Conservation (phyloP, 1,140 invertebrate species). For the Aphelinus certus region DNA sequence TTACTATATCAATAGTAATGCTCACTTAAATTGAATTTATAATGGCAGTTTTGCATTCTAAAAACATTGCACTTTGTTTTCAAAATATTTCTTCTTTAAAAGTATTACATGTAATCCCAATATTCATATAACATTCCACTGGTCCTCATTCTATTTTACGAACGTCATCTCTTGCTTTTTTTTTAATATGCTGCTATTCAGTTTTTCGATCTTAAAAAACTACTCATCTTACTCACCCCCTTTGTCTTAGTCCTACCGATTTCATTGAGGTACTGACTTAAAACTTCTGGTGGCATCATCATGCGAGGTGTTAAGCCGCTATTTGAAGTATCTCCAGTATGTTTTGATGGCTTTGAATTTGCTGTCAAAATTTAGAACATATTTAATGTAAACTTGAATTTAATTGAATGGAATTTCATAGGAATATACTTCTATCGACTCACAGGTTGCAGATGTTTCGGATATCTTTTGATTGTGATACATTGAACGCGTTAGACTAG, state of each 20-base stretch:
- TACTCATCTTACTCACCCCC: slow-evolving; percentile 54
- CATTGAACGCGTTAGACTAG: slow-evolving; percentile 31
- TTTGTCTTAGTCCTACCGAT: slow-evolving; percentile 47
- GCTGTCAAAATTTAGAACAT: not conserved
- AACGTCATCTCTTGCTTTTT: no score
- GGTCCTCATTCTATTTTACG: no score
- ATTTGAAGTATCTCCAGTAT: slow-evolving; percentile 24
- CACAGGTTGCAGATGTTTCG: not conserved
- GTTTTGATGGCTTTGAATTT: slow-evolving; percentile 36
- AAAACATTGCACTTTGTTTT: no score
- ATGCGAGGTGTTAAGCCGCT: slow-evolving; percentile 38
- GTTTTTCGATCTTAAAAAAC: slow-evolving; percentile 34
- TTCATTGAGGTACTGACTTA: slow-evolving; percentile 54
- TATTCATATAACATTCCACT: no score
- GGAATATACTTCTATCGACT: not conserved
- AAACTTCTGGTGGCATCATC: slow-evolving; percentile 55
- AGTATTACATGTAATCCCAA: no score
- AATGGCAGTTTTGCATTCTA: no score
- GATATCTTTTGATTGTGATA: slow-evolving; percentile 20
- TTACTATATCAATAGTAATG: no score
- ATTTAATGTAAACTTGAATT: no score
- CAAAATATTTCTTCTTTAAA: no score
- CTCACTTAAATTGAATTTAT: no score
- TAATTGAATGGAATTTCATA: no score
- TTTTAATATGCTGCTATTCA: not conserved